Percentiles rank a stretch among this genome's conserved stretches.
These are phyloP conservation scores for Neomonachus schauinslandi DNA, from an alignment of 2,113 vertebrate genomes.

Conservation along the genomic window DNA sequence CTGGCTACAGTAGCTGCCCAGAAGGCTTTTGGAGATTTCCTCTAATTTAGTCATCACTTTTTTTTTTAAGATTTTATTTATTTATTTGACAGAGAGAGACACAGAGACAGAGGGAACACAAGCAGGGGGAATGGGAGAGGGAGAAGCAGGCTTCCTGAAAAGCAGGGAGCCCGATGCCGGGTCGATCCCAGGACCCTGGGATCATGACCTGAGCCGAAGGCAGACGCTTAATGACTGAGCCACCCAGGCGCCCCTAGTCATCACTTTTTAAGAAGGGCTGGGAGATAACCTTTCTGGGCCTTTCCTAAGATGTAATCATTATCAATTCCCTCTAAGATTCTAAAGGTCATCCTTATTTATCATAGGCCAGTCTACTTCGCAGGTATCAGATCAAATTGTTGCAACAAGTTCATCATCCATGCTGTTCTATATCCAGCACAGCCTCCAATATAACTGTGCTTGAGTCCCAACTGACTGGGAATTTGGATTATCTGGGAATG, in stretches of 20 bases:
- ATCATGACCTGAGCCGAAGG: no score
- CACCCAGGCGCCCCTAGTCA: not conserved
- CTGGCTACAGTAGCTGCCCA: not conserved
- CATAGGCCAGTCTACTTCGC: not conserved
- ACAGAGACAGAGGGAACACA: no score
- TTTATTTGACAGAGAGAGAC: no score
- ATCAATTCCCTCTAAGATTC: not conserved
- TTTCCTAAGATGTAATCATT: slow-evolving; percentile 31
- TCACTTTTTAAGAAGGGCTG: not conserved
- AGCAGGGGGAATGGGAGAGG: no score
- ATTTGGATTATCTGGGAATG: not conserved
- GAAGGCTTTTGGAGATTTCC: not conserved
- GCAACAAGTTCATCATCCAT: not conserved
- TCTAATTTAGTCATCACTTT: slow-evolving; percentile 17
- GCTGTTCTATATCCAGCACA: not conserved
- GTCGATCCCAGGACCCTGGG: no score
- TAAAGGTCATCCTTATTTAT: not conserved
- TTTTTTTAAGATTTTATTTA: not conserved
- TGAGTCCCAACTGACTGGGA: not conserved
- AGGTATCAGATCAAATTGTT: not conserved
- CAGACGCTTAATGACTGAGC: not conserved
- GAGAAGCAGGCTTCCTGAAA: no score
- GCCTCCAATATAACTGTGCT: not conserved
- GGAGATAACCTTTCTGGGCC: not conserved
- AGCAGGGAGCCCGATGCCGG: no score